Evolutionary conservation across 2,113 vertebrate species (phyloP), one percentile per base, ranked within the genome.

Genomic region (Podocnemis expansa): DNA sequence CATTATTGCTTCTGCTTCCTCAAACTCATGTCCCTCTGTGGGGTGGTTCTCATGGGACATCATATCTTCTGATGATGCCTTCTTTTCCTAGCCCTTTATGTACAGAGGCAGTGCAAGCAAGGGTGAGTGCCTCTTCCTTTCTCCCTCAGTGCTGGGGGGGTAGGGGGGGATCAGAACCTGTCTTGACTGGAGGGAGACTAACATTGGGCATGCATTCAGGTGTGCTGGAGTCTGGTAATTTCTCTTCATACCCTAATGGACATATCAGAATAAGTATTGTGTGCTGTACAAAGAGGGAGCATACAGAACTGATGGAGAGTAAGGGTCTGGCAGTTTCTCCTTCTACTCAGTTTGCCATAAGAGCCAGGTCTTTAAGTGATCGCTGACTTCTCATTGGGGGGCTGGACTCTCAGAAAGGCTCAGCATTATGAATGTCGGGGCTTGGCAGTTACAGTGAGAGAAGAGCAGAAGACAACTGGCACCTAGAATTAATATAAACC

Each of bases 181-280:
- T 16, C 60, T 31, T 17, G 31, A 63, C 4, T 63, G 31, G 60
- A 29, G 17, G 51, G 51, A 29, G 67, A 10, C 41, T 4, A 5
- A 1, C 12, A 63, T 9, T 2, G 5, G 51, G 58, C 31, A 43
- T 6, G 43, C 29, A 31, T 6, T 34, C 41, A 60, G 38, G 11
- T 6, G 34, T 1, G 2, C 43, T n/a, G 0, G 1, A 79, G 6
- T 17, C 41, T 3, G 1, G 43, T 9, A 22, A 41, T 22, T 82
- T 43, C 31, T 25, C 19, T 34, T 60, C 2, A 9, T 80, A 54
- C 7, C 34, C n/a, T 5, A 49, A 14, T 13, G 34, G 8, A 7
- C 31, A 41, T 67, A 49, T 52, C 58, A 84, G 54, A 27, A 29
- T 10, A 70, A n/a, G 70, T 6, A 63, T 10, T 21, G 21, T n/a